phyloP scores from a whole-genome alignment of 1,140 invertebrate genomes.

The Metopolophium dirhodum region DNA sequence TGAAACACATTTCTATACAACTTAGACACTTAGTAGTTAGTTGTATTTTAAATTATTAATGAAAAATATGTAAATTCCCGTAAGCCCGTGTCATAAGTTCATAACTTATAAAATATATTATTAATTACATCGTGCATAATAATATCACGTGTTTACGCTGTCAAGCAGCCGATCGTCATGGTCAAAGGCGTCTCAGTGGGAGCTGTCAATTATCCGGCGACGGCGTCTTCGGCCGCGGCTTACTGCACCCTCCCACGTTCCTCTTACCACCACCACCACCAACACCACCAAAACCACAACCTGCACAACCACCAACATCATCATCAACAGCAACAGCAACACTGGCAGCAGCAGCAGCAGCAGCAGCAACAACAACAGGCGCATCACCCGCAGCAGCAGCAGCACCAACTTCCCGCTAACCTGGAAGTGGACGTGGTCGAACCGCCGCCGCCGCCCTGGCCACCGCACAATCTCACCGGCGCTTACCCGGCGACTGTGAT shows the following conservation, averaged over 20 bases:
- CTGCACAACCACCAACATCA: background rate
- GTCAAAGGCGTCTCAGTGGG: constrained; percentile 4
- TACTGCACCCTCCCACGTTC: constrained; percentile 29
- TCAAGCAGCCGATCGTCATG: constrained; percentile 26
- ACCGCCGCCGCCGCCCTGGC: constrained; percentile 19
- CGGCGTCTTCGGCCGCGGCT: background rate
- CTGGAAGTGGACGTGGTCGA: constrained; percentile 14
- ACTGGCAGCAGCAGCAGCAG: background rate
- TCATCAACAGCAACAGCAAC: constrained; percentile 10
- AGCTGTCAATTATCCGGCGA: background rate
- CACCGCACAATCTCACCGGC: background rate
- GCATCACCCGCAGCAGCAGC: background rate
- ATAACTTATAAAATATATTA: constrained; percentile 14
- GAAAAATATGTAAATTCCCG: background rate
- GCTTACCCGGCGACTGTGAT: constrained; percentile 7
- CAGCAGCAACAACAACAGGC: constrained; percentile 3
- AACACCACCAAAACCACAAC: background rate
- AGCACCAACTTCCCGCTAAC: background rate
- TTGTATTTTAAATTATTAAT: background rate
- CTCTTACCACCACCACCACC: constrained; percentile 4
- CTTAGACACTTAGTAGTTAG: background rate
- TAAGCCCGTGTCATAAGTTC: background rate
- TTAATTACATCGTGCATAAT: background rate
- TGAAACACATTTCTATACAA: background rate
- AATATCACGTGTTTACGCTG: background rate